A percentile compares a stretch with the other conserved stretches of the same genome.
These are phyloP conservation scores for Drosophila nr. medialis DNA, from an alignment of 2,888 invertebrate species.

Conservation along the genomic window DNA sequence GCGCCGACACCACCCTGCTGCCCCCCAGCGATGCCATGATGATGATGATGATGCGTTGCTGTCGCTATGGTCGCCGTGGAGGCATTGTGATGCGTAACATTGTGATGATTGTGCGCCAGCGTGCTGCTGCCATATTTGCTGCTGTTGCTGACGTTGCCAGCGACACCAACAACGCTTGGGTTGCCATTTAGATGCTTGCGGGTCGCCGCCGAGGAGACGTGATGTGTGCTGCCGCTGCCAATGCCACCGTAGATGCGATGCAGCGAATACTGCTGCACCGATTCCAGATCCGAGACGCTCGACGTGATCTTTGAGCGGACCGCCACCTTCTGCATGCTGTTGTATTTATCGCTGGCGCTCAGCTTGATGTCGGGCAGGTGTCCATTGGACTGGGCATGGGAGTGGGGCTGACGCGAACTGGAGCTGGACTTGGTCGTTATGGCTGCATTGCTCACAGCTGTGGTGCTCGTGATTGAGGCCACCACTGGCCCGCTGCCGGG, in stretches of 20 bases:
- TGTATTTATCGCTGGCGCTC: slow-evolving; percentile 83
- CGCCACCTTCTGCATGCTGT: slow-evolving; percentile 84
- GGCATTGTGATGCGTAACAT: slow-evolving; percentile 79
- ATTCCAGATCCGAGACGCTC: slow-evolving; percentile 84
- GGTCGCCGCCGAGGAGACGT: slow-evolving; percentile 81
- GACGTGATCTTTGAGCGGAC: slow-evolving; percentile 84
- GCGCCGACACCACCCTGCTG: slow-evolving; percentile 4
- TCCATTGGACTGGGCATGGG: slow-evolving; percentile 81
- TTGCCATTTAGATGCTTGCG: slow-evolving; percentile 80
- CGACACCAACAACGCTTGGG: slow-evolving; percentile 11
- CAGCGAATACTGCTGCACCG: slow-evolving; percentile 84
- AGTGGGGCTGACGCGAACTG: slow-evolving; percentile 56
- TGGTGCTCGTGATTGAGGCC: slow-evolving; percentile 79
- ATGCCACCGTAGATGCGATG: slow-evolving; percentile 84
- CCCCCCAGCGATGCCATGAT: slow-evolving; percentile 35
- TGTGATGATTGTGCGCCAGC: slow-evolving; percentile 77
- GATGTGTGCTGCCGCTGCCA: slow-evolving; percentile 72
- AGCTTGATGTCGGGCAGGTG: slow-evolving; percentile 85
- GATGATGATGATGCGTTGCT: slow-evolving; percentile 76
- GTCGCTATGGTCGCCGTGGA: slow-evolving; percentile 74
- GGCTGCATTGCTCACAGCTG: slow-evolving; percentile 82
- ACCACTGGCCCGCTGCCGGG: slow-evolving; percentile 76
- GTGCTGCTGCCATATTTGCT: slow-evolving; percentile 81
- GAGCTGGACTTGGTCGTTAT: slow-evolving; percentile 75
- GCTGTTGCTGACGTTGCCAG: slow-evolving; percentile 63